Evolutionary conservation across 2,797 vertebrate species (phyloP), one percentile per base, ranked within the genome.

Genomic region (Holocentrus rufus): DNA sequence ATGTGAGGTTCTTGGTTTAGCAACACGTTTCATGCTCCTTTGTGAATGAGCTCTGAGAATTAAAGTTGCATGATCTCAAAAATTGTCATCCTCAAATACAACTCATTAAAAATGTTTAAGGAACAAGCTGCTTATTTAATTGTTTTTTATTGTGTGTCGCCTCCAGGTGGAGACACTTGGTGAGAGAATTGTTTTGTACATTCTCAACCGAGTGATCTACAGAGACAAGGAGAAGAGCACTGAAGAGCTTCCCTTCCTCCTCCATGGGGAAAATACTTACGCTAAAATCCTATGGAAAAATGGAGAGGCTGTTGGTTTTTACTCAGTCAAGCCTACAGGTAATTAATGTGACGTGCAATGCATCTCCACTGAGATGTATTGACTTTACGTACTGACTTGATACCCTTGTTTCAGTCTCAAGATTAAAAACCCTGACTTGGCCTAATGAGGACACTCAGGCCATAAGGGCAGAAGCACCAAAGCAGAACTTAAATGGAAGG

Each of bases 251-350:
- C 93, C 94, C 4, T 98, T 97, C 82, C 95, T 97, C 58, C 96
- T 95, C 82, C 97, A 98, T 50, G 84, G 86, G 79, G 93, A 93
- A 76, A 90, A 76, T 10, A 94, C 96, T 64, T 91, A 93, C 68
- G 96, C 95, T 65, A 98, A 97, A 87, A 95, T 98, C 86, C 75
- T 96, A 57, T 98, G 97, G 97, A 92, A 88, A 60, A 90, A 95
- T 69, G 96, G 97, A 87, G 93, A 97, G 64, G 97, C 96, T 30
- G 81, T 97, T 81, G 97, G 96, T 5, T 98, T 97, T 91, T 98
- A 97, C 88, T 98, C 96, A 15, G 94, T 96, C 85, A 97, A 97
- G 91, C 92, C 90, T 63, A 77, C 86, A 93, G 97, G 97, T 97
- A 91, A 91, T 76, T 7, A 15, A 67, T 61, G 7, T 30, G 5